Evolutionary conservation across 2,888 invertebrate genomes (phyloP).

Genomic region (Drosophila pullipes): DNA sequence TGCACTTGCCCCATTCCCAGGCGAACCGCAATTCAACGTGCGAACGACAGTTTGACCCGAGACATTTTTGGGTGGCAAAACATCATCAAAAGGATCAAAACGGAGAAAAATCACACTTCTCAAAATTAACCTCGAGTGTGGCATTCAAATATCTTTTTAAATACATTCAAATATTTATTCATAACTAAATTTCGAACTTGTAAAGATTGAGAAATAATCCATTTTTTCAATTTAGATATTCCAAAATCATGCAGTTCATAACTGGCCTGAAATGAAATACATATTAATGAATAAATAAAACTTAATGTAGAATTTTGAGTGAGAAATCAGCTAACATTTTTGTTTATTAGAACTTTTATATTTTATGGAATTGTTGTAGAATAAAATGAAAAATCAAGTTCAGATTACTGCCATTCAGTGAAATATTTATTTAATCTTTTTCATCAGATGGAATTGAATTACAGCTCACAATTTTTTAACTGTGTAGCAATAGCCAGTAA

Average conservation of each 20-base stretch:
- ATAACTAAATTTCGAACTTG: not conserved
- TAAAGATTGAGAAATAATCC: not conserved
- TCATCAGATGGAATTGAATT: not conserved
- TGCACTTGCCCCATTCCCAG: conserved; percentile 15
- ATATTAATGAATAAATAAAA: not conserved
- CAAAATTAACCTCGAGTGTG: not conserved
- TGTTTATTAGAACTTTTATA: not conserved
- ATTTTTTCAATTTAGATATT: not conserved
- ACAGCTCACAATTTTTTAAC: not conserved
- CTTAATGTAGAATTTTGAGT: not conserved
- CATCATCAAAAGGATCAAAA: conserved; percentile 44
- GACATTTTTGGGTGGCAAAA: conserved; percentile 68
- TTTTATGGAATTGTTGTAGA: rapidly evolving
- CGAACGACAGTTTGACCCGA: conserved; percentile 78
- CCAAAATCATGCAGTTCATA: not conserved
- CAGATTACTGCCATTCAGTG: not conserved
- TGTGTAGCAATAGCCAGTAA: conserved; percentile 2
- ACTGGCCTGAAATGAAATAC: not conserved
- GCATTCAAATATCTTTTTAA: not conserved
- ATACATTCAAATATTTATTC: not conserved
- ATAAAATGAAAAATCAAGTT: not conserved
- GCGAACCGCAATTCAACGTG: conserved; percentile 77
- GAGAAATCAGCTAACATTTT: not conserved
- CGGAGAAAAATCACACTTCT: conserved; percentile 7
- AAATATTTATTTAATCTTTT: not conserved